Evolutionary conservation across 2,113 vertebrate genomes (phyloP), one percentile per base, ranked within the genome.

Genomic region (Ellobius talpinus): DNA sequence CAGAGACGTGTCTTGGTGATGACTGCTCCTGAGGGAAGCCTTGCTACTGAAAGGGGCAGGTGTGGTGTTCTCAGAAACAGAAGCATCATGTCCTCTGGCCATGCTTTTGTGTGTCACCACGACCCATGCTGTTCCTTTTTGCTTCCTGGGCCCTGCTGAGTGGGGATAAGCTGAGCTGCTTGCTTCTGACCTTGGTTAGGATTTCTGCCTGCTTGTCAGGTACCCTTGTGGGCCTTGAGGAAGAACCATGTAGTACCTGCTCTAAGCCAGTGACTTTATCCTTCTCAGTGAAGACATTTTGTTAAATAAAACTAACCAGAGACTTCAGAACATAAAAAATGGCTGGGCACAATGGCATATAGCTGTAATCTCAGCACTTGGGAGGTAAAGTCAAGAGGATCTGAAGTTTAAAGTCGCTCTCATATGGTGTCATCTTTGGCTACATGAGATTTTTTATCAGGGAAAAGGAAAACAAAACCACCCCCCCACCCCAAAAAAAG

Each of bases 61-160:
- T n/a, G 10, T 47, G 36, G 14, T 0, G 1, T 33, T 42, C 58
- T 24, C 5, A 0, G 61, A n/a, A 72, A 24, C 3, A 5, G 78
- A 36, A 50, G 23, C 1, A 1, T 2, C 0, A 0, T 45, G 45
- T n/a, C 45, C 42, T 0, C 3, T 12, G 24, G 72, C 52, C 17
- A 17, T 3, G 12, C 2, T 0, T 0, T 0, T 0, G 65, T 10
- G 65, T 36, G 0, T 72, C 47, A 1, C 47, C 33, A 6, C 13
- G 24, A 58, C 45, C 29, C 0, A 16, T 72, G 79, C 73, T 91
- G 2, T 33, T 70, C 39, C 26, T 21, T 19, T 14, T 19, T 66
- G 52, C 31, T 89, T 36, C 79, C 36, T 26, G 81, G 70, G 52
- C 4, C n/a, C 47, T 70, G 42, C 31, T 0, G 4, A 21, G 36